Base-by-base conservation (phyloP, 2,797 vertebrate species). In the Peromyscus attwateri region DNA sequence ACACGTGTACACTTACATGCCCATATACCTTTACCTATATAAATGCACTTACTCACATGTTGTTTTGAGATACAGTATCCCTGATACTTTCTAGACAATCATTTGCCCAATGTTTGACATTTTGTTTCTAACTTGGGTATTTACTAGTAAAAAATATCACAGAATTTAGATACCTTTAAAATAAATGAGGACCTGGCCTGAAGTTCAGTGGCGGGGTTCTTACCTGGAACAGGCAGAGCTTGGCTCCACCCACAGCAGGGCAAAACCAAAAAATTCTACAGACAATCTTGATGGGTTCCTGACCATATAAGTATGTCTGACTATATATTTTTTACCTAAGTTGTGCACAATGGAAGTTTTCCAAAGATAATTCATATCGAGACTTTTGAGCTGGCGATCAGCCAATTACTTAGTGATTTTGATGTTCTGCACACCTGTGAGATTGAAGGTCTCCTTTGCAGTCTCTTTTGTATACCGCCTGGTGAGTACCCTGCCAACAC, bases 51-150 rank as follows among this genome's bases (percentile, higher is more conserved):
- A 96, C 25, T 3, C 25, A 94, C 75, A 57, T 17, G n/a, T 62
- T 83, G 21, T 79, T 84, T 95, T 83, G 62, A 96, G 60, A 90
- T 81, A 71, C 77, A 82, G 87, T 60, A 79, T 87, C 87, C 89
- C 73, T 92, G 71, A 85, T 83, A 87, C 96, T 97, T 98, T 97
- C 62, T 95, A 94, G 75, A 66, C 66, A 90, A 62, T 95, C 95
- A 81, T 92, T 96, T 97, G 62, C 76, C 87, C 81, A 77, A 8
- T 90, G 27, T 95, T 95, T 98, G 82, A 95, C 23, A 87, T 88
- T 96, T 87, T 55, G 94, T 91, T 95, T 87, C 95, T 82, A 64
- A 60, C 49, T 92, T 96, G 77, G 19, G 11, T 62, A 95, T 95
- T 90, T 95, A 89, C 87, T 81, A 96, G 66, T 89, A 40, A 46